Evolutionary conservation across 2,797 vertebrate species (phyloP).

Genomic region (Trematomus bernacchii): DNA sequence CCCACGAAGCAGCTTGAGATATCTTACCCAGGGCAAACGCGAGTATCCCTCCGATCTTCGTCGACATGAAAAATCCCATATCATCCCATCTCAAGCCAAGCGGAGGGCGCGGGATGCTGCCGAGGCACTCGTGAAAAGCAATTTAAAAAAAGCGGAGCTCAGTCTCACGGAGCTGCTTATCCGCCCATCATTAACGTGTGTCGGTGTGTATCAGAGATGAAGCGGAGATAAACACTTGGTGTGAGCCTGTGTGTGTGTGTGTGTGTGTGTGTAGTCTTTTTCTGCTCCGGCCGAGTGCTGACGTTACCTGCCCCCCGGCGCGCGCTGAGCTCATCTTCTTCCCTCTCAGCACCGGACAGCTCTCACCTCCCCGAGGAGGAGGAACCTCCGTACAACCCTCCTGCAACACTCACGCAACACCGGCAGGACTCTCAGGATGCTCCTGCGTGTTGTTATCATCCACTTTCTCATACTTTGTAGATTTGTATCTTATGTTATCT

Average conservation of each 20-base stretch:
- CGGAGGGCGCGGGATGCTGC: slow-evolving; percentile 69
- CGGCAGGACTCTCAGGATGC: neutral
- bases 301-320: slow-evolving; percentile 75
- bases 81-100: slow-evolving; percentile 81
- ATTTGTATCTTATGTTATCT: neutral
- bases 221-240: slow-evolving; percentile 46
- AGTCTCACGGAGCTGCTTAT: slow-evolving; percentile 52
- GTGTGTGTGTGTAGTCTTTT: slow-evolving; percentile 40
- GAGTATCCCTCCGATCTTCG: slow-evolving; percentile 75
- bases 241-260: slow-evolving; percentile 4
- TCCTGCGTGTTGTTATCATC: neutral
- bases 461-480: neutral
- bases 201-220: slow-evolving; percentile 33
- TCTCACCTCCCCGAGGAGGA: slow-evolving; percentile 49
- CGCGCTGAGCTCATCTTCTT: slow-evolving; percentile 68
- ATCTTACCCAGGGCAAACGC: slow-evolving; percentile 76
- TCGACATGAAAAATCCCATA: slow-evolving; percentile 82
- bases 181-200: slow-evolving; percentile 46
- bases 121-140: slow-evolving; percentile 43
- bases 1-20: slow-evolving; percentile 4
- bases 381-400: slow-evolving; percentile 3
- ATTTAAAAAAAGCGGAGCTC: slow-evolving; percentile 23
- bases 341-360: slow-evolving; percentile 70
- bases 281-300: slow-evolving; percentile 67
- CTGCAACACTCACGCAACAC: slow-evolving; percentile 11